These are phyloP conservation scores for Teleiodes luculella DNA, from an alignment of 2,888 invertebrate genomes.

Conservation along the genomic window DNA sequence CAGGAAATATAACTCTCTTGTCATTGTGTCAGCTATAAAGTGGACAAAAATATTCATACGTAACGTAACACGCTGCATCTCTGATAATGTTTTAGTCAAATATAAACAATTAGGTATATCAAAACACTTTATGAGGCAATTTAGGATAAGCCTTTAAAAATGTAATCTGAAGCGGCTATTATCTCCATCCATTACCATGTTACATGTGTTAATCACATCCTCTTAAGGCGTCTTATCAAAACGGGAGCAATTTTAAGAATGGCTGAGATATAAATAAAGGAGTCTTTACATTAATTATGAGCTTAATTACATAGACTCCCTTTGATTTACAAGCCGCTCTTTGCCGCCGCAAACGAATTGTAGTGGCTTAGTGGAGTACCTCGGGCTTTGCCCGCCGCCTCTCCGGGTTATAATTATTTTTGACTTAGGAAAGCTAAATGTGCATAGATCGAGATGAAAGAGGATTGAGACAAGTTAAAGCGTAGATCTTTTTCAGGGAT, in stretches of 20 bases:
- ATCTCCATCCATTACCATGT: conserved; percentile 57
- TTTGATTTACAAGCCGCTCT: conserved; percentile 77
- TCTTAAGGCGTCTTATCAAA: conserved; percentile 62
- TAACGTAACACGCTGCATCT: background rate
- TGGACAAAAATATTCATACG: conserved; percentile 21
- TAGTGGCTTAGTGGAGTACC: conserved; percentile 72
- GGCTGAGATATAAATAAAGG: conserved; percentile 72
- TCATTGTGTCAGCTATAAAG: conserved; percentile 42
- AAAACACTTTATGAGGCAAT: conserved; percentile 19
- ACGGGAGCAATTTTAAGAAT: conserved; percentile 74
- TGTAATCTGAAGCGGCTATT: conserved; percentile 41
- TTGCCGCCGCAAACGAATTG: conserved; percentile 75
- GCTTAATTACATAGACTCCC: conserved; percentile 77
- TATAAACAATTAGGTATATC: conserved; percentile 23
- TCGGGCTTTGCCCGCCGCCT: conserved; percentile 56
- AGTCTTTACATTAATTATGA: conserved; percentile 76
- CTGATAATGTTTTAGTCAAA: background rate
- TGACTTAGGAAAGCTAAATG: conserved; percentile 54
- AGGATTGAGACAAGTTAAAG: conserved; percentile 64
- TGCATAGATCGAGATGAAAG: conserved; percentile 67
- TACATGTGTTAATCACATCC: conserved; percentile 69
- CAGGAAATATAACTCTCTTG: conserved; percentile 61
- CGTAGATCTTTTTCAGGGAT: conserved; percentile 57
- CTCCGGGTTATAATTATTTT: conserved; percentile 70
- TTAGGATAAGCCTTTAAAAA: conserved; percentile 29